Evolutionary conservation across 2,113 vertebrate species (phyloP).

Genomic region (Actinemys pallida): DNA sequence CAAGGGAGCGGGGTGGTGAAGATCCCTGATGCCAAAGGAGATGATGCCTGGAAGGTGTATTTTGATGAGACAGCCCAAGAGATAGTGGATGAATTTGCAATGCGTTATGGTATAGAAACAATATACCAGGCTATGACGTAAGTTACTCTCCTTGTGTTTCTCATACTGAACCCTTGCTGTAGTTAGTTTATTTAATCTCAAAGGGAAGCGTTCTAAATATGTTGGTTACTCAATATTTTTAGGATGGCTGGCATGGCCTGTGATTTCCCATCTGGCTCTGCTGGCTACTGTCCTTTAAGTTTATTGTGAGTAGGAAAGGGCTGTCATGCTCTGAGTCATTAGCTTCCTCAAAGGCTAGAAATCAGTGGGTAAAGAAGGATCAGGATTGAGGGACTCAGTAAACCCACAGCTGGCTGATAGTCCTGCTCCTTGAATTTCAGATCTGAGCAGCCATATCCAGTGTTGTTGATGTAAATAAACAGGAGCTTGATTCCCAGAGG

Average conservation of each 20-base stretch:
- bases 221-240: background rate
- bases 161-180: background rate
- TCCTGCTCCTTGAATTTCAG: background rate
- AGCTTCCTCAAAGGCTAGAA: background rate
- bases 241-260: background rate
- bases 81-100: conserved; percentile 97
- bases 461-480: accelerated
- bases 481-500: background rate
- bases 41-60: conserved; percentile 98
- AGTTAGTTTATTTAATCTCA: background rate
- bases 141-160: conserved; percentile 56
- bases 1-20: conserved; percentile 90
- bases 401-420: background rate
- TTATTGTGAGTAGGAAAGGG: background rate
- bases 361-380: background rate
- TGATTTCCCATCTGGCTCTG: background rate
- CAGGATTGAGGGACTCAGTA: background rate
- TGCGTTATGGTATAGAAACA: conserved; percentile 98
- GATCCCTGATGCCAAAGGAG: conserved; percentile 94
- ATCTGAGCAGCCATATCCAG: background rate
- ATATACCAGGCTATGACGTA: conserved; percentile 99
- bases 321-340: background rate
- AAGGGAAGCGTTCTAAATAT: background rate
- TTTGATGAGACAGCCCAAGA: conserved; percentile 97
- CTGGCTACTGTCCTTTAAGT: background rate